Evolutionary conservation across 1,140 invertebrate genomes (phyloP), one percentile per base, ranked within the genome.

Genomic region (Ceratosolen solmsi): DNA sequence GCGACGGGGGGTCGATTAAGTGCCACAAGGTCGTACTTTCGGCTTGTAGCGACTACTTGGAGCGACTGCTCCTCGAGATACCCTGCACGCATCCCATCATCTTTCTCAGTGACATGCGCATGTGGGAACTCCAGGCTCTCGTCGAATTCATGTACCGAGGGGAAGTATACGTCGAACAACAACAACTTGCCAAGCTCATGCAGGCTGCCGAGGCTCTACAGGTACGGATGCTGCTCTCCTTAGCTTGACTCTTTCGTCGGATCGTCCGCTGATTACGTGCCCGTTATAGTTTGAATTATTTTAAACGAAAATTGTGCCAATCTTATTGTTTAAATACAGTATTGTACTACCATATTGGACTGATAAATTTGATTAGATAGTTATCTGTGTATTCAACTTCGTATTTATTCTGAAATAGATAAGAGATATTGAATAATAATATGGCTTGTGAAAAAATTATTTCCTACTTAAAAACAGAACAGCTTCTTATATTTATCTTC

Each of bases 101-200:
- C 54, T 95, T 97, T 84, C 93, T 97, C 90, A 94, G 95, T 86
- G 95, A 96, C 85, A 95, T 96, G 94, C 87, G 89, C 73, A 91
- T 91, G 90, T 93, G 95, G 92, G 96, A 97, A 86, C 94, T 96
- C 86, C 96, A 96, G 86, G 95, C 96, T 0, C 89, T 97, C 15
- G 95, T 97, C 20, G 96, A 96, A 87, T 97, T 97, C 86, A 97
- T 97, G 96, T 97, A 97, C 90, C 95, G 95, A 85, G 96, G 96
- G 5, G 96, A 97, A 89, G 96, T 96, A 51, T 96, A 96, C 87
- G 96, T 97, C 11, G 95, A 95, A 56, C 95, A 97, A 86, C 95
- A 96, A 63, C 95, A 96, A 80, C 89, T 97, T 20, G 94, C 95
- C 65, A 95, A 94, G 84, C 90, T 97, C 22, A 92, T 97, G 74